Conservation (phyloP, 2,113 vertebrate genomes). For the Tenrec ecaudatus region DNA sequence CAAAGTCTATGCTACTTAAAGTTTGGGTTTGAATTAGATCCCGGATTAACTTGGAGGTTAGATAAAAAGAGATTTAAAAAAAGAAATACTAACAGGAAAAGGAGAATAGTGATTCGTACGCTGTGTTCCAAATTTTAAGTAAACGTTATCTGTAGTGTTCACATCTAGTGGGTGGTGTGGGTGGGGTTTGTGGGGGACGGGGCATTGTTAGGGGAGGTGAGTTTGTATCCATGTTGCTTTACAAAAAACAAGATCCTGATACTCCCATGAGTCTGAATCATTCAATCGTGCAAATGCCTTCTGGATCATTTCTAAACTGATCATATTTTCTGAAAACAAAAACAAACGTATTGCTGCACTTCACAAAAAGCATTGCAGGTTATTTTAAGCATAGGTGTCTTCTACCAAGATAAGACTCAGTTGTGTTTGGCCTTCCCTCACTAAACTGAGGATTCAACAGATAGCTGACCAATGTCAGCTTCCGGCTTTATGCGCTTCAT, state of each 20-base stretch:
- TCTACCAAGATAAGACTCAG: neutral
- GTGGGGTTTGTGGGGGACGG: neutral
- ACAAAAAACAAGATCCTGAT: conserved; percentile 22
- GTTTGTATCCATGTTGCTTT: neutral
- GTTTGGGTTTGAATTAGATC: conserved; percentile 52
- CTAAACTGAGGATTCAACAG: neutral
- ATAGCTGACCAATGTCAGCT: neutral
- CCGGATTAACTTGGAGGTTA: conserved; percentile 51
- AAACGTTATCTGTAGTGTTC: neutral
- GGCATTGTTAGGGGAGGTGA: too few species aligned
- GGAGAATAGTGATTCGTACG: neutral
- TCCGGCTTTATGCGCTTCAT: neutral
- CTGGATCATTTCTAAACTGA: conserved; percentile 45
- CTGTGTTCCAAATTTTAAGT: conserved; percentile 35
- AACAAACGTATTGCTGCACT: neutral
- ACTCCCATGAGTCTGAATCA: conserved; percentile 23
- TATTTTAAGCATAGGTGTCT: neutral
- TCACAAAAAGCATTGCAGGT: neutral
- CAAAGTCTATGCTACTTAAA: neutral
- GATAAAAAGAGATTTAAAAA: conserved; percentile 6
- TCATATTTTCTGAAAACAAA: conserved; percentile 49
- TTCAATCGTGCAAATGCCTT: conserved; percentile 9
- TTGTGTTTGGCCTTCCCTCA: neutral
- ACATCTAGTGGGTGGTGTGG: neutral
- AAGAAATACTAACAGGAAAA: conserved; percentile 45